These are phyloP conservation scores for Martes martes DNA, from an alignment of 2,113 vertebrate species.

Conservation along the genomic window DNA sequence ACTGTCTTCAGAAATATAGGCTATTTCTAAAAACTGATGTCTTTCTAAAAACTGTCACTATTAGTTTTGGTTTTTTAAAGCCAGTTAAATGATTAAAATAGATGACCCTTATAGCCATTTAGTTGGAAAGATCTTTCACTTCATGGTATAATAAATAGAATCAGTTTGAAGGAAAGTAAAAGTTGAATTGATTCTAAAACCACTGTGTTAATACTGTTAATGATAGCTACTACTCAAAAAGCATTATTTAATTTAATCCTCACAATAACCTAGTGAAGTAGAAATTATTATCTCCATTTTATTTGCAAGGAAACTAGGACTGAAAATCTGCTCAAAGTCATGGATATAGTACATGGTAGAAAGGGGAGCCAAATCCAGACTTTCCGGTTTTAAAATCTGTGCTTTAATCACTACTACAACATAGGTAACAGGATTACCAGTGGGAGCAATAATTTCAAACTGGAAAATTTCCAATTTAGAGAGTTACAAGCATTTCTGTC, in stretches of 20 bases:
- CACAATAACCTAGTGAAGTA: neutral
- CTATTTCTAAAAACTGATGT: neutral
- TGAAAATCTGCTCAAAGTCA: neutral
- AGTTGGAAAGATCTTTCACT: neutral
- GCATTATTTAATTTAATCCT: neutral
- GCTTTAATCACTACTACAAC: neutral
- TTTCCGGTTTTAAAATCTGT: neutral
- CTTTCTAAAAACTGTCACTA: neutral
- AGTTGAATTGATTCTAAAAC: slow-evolving; percentile 15
- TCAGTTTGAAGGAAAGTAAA: neutral
- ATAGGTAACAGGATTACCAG: neutral
- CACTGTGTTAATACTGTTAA: neutral
- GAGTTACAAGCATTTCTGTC: neutral
- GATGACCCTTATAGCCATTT: neutral
- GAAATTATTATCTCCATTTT: neutral
- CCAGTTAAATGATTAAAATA: neutral
- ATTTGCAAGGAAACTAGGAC: neutral
- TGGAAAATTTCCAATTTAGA: neutral
- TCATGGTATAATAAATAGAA: neutral
- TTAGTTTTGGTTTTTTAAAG: neutral
- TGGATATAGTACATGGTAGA: neutral
- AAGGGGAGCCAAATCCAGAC: neutral
- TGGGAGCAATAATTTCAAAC: neutral
- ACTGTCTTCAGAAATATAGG: neutral
- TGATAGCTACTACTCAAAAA: neutral